Evolutionary conservation across 2,888 invertebrate species (phyloP), one percentile per base, ranked within the genome.

Genomic region (Imbricaverruca yamaguchii): DNA sequence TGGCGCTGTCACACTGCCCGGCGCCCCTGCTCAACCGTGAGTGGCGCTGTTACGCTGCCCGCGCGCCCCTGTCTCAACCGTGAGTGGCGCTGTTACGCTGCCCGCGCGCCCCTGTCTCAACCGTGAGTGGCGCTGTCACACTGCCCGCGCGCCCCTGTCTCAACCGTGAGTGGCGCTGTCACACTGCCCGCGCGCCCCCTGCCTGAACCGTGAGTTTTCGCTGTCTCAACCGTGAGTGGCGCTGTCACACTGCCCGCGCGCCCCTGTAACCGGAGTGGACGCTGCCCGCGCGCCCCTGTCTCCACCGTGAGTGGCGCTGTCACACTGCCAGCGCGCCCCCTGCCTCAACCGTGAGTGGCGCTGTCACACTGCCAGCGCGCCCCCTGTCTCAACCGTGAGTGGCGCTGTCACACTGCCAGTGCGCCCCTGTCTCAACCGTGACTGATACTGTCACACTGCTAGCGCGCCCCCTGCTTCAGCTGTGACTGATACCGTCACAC

Each of bases 301-400:
- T 86, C 3, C 85, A 86, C 82, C 80, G 86, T 86, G 81, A 85
- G 86, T 84, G 25, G 18, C 39, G 57, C 59, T 81, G 82, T 82
- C 83, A 79, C 79, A 57, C 15, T 57, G n/a, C 11, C 11, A 86
- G 81, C 81, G 85, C 74, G 80, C 84, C 10, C 84, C 85, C 53
- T 86, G 86, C 82, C 82, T 86, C 2, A 85, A 86, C 82, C 80
- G 86, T 86, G 81, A 85, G 86, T 84, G 25, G 18, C 39, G 57
- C 59, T 81, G 82, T 82, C 83, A 78, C 78, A 57, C 11, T 57
- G n/a, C 9, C 9, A 13, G 9, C 10, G 13, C 57, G 57, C 57
- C 57, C 57, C 57, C 13, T 13, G 10, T 13, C 57, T 57, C 57
- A 9, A 13, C 57, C 57, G 13, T n/a, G 10, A 57, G 57, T 57